A percentile compares a stretch with the other conserved stretches of the same genome.
Evolutionary conservation across 2,113 vertebrate species (phyloP).

Genomic region (Oreotrochilus melanogaster): DNA sequence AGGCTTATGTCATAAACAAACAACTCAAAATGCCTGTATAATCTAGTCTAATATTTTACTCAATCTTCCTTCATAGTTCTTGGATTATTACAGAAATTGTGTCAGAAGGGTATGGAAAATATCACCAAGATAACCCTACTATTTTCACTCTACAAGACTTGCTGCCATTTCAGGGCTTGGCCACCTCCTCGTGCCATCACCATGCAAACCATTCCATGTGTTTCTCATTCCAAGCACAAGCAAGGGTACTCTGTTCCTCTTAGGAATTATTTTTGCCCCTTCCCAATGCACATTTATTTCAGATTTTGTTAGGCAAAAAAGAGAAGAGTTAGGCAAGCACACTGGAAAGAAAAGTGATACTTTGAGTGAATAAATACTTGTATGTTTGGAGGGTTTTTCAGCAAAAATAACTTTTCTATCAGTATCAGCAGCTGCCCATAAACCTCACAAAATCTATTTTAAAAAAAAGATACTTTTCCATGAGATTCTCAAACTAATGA

Average conservation of each 20-base stretch:
- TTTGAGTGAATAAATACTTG: neutral
- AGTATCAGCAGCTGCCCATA: neutral
- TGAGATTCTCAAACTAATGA: neutral
- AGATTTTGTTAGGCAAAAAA: neutral
- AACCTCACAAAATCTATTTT: rapidly evolving
- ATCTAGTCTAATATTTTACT: neutral
- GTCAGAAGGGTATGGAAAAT: neutral
- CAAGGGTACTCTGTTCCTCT: neutral
- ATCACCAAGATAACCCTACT: neutral
- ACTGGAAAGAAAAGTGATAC: neutral
- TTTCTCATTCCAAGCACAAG: neutral
- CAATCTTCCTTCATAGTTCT: neutral
- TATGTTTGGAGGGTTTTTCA: neutral
- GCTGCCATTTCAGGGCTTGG: neutral
- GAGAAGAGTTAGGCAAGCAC: neutral
- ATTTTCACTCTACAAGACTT: neutral
- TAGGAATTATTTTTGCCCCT: neutral
- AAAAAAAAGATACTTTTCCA: neutral
- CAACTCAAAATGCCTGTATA: neutral
- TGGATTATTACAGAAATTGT: neutral
- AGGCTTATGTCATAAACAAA: neutral
- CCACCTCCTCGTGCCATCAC: rapidly evolving
- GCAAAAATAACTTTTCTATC: neutral
- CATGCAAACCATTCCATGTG: rapidly evolving
- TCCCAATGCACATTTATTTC: neutral